phyloP scores from a whole-genome alignment of 1,140 invertebrate genomes.

The Physella acuta region DNA sequence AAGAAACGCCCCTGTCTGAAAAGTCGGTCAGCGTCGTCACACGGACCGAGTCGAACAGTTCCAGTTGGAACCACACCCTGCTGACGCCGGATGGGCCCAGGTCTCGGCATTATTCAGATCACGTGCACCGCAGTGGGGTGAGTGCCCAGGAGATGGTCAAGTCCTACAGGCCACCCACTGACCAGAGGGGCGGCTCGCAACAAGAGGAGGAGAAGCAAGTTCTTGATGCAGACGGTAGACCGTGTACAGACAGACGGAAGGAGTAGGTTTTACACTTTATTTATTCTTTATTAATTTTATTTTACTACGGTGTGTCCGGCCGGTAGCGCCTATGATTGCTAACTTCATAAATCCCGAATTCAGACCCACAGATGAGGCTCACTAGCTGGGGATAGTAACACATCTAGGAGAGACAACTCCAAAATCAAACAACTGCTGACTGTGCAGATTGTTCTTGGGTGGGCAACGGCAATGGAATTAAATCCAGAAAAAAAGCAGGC shows the following conservation, averaged over 20 bases:
- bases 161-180: neutral
- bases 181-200: neutral
- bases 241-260: neutral
- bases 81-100: neutral
- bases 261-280: neutral
- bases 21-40: neutral
- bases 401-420: no score
- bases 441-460: no score
- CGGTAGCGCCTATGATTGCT: neutral
- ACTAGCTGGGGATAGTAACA: no score
- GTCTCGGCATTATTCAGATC: neutral
- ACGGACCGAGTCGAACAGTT: neutral
- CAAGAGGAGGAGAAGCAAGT: neutral
- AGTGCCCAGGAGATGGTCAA: neutral
- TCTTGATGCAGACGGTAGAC: neutral
- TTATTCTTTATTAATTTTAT: neutral
- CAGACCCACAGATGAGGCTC: neutral
- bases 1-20: neutral
- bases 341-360: neutral
- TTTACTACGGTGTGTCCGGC: neutral
- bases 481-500: no score
- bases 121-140: neutral
- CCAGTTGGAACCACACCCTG: neutral
- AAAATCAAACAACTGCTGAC: no score
- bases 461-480: no score